phyloP scores from a whole-genome alignment of 1,140 invertebrate species.

The Phymorhynchus buccinoides region DNA sequence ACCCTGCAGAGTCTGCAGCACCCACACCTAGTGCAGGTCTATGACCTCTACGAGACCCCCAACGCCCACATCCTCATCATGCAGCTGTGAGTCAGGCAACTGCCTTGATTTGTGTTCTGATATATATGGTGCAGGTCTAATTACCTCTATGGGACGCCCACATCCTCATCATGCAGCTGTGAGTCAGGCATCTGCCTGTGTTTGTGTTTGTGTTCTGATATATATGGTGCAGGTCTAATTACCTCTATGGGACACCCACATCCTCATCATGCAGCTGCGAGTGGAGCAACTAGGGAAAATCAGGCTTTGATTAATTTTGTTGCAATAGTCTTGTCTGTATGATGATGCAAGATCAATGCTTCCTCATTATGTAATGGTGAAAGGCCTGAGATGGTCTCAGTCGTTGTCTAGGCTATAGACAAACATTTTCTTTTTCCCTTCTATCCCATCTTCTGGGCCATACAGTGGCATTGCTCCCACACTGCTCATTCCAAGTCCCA shows the following conservation, averaged over 20 bases:
- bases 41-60: conserved; percentile 84
- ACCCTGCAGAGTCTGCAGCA: conserved; percentile 82
- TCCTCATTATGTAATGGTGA: too few species aligned
- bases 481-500: too few species aligned
- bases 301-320: too few species aligned
- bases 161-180: conserved; percentile 85
- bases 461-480: too few species aligned
- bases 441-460: too few species aligned
- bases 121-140: conserved; percentile 60
- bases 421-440: too few species aligned
- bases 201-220: not conserved
- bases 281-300: conserved; percentile 70
- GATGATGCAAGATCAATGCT: too few species aligned
- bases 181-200: conserved; percentile 69
- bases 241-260: conserved; percentile 84
- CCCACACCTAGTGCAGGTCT: conserved; percentile 80
- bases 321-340: too few species aligned
- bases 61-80: conserved; percentile 84
- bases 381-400: too few species aligned
- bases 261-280: conserved; percentile 85
- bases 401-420: too few species aligned
- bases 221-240: conserved; percentile 72
- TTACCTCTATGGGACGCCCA: conserved; percentile 84
- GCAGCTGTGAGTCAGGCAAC: conserved; percentile 80
- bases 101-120: not conserved